Evolutionary conservation across 2,113 vertebrate species (phyloP).

Genomic region (Solea solea): DNA sequence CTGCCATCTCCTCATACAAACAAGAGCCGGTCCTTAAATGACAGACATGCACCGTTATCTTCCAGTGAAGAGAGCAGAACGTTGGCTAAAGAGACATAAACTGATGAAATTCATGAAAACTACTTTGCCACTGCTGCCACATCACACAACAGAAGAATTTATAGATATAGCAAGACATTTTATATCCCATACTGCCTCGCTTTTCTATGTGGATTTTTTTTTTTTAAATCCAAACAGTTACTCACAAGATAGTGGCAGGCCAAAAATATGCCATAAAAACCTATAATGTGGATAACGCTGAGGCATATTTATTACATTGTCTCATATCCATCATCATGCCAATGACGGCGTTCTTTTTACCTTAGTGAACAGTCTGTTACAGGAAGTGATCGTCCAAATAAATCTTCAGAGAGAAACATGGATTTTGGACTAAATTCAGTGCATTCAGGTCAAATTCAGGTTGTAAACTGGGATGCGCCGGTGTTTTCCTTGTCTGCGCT

Average conservation of each 20-base stretch:
- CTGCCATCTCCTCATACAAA: not conserved
- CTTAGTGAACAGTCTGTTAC: not conserved
- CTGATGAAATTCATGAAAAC: not conserved
- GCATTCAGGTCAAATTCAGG: conserved; percentile 1
- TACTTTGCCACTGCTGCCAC: not conserved
- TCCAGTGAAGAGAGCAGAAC: not conserved
- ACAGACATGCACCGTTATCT: not conserved
- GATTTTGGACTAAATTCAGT: not conserved
- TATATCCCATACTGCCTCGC: not conserved
- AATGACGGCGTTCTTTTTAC: not conserved
- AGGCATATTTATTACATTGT: not conserved
- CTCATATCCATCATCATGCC: not conserved
- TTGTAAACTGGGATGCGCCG: not conserved
- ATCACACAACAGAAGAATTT: not conserved
- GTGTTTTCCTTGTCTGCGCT: not conserved
- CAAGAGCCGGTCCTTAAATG: not conserved
- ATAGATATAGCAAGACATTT: not conserved
- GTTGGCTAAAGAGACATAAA: not conserved
- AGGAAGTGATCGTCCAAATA: not conserved
- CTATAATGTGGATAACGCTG: not conserved
- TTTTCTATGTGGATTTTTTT: not conserved
- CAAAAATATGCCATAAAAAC: conserved; percentile 2
- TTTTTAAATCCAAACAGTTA: not conserved
- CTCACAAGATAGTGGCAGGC: not conserved
- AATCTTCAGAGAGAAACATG: not conserved